Percentiles rank a stretch among this genome's conserved stretches.
Conservation (phyloP, 2,113 vertebrate species). For the Pygoscelis adeliae region DNA sequence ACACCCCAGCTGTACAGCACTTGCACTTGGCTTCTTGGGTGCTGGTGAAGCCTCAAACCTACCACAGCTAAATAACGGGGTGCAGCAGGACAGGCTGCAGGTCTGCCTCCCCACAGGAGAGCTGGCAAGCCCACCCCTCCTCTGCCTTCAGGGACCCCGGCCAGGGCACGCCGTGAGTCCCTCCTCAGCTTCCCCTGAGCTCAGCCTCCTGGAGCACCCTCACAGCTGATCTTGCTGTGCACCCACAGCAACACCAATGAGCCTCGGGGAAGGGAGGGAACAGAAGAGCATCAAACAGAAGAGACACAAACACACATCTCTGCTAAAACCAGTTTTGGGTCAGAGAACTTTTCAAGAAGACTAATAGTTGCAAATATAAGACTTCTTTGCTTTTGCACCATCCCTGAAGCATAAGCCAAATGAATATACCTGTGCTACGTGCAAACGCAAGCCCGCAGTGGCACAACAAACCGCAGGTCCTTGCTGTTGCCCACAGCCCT, state of each 20-base stretch:
- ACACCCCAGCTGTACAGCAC: background rate
- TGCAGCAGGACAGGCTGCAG: background rate
- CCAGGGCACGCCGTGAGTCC: rapidly evolving
- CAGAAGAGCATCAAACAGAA: background rate
- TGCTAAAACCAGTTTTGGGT: background rate
- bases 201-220: background rate
- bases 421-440: rapidly evolving
- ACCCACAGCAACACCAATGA: background rate
- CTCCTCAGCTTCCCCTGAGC: background rate
- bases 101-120: too few species aligned
- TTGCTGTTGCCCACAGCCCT: background rate
- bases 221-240: rapidly evolving
- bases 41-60: background rate
- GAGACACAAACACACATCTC: background rate
- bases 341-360: background rate
- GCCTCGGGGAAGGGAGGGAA: background rate
- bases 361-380: background rate
- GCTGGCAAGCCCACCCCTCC: background rate
- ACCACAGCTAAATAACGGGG: background rate
- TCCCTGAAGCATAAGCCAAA: background rate
- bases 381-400: background rate
- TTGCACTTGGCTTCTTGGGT: background rate
- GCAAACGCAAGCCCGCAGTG: rapidly evolving
- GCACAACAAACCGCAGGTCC: background rate
- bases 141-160: background rate